Conservation (phyloP, 2,113 vertebrate species). For the Onychostruthus taczanowskii region DNA sequence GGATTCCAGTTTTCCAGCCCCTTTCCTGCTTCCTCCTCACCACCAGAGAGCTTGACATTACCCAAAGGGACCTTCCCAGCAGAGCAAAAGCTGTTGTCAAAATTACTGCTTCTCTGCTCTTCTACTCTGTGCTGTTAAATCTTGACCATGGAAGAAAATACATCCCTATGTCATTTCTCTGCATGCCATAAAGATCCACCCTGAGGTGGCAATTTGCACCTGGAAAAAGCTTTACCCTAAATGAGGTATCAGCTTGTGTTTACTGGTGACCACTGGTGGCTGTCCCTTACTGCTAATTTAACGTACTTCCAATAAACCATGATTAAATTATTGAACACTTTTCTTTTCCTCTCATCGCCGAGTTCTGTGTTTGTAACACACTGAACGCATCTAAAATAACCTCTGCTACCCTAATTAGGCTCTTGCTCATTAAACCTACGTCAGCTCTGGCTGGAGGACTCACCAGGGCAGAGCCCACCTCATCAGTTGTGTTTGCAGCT, state of each 20-base stretch:
- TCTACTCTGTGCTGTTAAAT: background rate
- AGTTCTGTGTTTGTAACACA: background rate
- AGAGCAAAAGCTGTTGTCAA: background rate
- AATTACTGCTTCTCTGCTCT: background rate
- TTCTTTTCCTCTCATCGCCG: background rate
- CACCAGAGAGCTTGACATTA: background rate
- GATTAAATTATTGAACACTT: background rate
- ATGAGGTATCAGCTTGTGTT: background rate
- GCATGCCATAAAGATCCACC: background rate
- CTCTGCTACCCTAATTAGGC: background rate
- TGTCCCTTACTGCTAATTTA: background rate
- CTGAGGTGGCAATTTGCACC: background rate
- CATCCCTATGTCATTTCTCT: background rate
- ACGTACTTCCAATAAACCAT: background rate
- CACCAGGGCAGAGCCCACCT: background rate
- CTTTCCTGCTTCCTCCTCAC: background rate
- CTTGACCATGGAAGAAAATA: background rate
- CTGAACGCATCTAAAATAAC: background rate
- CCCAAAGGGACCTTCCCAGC: background rate
- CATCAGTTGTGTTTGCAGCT: background rate
- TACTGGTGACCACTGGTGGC: background rate
- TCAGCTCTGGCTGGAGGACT: background rate
- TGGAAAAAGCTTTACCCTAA: background rate
- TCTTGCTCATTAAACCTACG: background rate
- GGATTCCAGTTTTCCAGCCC: background rate